Base-by-base conservation (phyloP, 2,113 vertebrate species). In the Orycteropus afer region DNA sequence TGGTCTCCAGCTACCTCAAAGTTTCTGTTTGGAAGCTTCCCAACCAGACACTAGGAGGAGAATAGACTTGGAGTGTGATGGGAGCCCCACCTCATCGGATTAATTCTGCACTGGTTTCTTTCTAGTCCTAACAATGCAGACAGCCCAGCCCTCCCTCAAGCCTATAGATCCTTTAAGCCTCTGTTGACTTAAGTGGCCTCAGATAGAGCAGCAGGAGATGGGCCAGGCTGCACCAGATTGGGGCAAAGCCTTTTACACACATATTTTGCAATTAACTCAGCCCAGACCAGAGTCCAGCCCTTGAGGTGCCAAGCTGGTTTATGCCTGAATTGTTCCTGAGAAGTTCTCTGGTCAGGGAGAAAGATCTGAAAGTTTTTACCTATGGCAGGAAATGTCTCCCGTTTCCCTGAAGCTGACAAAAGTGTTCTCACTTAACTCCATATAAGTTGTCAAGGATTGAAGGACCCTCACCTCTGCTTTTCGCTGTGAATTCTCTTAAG, bases 131-230 rank as follows among this genome's bases (percentile, higher is more conserved):
- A 27, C 25, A 2, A 3, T 18, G 40, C 20, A 29, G 3, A 85
- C 1, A 67, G 57, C n/a, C 18, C 34, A 8, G 12, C 27, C 20
- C n/a, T 69, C 34, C 76, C 20, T 61, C 23, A 82, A 29, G 55
- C n/a, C 74, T 79, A 13, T 42, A 61, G 55, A 78, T 90, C 89
- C 59, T 69, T 85, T 91, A 94, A 93, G 49, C 42, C 65, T 89
- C 51, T 90, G 3, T 93, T 85, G 83, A 82, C 77, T 73, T 73
- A 78, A 34, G n/a, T 82, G 89, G 59, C 37, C 76, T 57, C 40
- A 91, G 69, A 69, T 32, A 71, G 40, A 57, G 61, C 67, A 83
- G 74, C 85, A 89, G 61, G 65, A 87, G 71, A 65, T 57, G 15
- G 47, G 23, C 27, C 45, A 47, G 42, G 23, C 14, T 45, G 55